Conservation (phyloP, 1,140 invertebrate genomes). For the Papilio polytes region DNA sequence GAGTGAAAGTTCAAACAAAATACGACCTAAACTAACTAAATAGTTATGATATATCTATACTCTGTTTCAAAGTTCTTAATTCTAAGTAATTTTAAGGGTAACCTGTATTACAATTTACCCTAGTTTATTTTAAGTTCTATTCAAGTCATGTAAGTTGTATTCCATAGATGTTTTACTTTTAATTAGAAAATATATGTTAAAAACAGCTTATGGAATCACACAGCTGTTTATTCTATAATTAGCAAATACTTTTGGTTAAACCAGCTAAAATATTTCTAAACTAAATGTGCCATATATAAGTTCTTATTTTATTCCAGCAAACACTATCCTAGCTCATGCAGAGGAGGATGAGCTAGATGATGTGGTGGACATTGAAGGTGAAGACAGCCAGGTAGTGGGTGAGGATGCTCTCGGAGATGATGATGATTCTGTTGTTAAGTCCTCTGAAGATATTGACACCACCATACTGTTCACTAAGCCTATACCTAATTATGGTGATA, state of each 20-base stretch:
- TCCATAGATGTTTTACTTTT: not conserved
- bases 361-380: constrained; percentile 90
- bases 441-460: constrained; percentile 96
- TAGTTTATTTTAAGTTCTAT: not conserved
- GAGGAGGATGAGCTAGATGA: constrained; percentile 92
- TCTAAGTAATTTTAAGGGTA: constrained; percentile 24
- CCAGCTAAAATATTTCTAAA: not conserved
- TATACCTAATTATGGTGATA: constrained; percentile 82
- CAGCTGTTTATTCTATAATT: not conserved
- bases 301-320: constrained; percentile 81
- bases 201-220: not conserved
- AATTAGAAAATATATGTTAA: not conserved
- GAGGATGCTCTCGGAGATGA: constrained; percentile 86
- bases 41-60: not conserved
- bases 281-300: not conserved
- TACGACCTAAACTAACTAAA: not conserved
- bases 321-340: constrained; percentile 86
- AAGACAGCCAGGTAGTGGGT: constrained; percentile 87
- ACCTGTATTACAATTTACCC: not conserved
- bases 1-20: constrained; percentile 44
- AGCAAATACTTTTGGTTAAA: not conserved
- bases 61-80: not conserved
- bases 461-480: constrained; percentile 97
- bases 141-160: not conserved
- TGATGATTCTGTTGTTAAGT: constrained; percentile 88